These are phyloP conservation scores for Drosophila melanocephala DNA, from an alignment of 2,888 invertebrate genomes.

Conservation along the genomic window DNA sequence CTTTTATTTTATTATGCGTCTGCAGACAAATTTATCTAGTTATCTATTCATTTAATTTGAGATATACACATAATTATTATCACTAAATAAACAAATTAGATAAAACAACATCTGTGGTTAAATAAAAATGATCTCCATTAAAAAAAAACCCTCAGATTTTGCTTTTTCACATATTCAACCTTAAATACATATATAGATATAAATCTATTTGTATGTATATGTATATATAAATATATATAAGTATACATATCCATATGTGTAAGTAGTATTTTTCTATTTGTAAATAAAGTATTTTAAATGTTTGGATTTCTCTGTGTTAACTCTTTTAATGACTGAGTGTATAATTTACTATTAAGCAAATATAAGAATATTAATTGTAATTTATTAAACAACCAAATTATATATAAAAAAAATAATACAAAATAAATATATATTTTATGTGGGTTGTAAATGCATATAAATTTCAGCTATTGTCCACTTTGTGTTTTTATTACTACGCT, in stretches of 20 bases:
- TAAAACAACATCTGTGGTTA: neutral
- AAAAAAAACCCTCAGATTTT: neutral
- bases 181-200: neutral
- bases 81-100: neutral
- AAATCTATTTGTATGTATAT: neutral
- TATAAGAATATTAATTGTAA: neutral
- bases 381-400: neutral
- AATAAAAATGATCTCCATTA: neutral
- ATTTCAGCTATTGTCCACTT: neutral
- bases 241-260: neutral
- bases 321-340: neutral
- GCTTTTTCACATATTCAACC: neutral
- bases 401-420: neutral
- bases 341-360: neutral
- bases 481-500: neutral
- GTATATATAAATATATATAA: neutral
- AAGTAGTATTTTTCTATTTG: neutral
- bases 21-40: slow-evolving; percentile 14
- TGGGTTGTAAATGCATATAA: slow-evolving; percentile 19
- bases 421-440: neutral
- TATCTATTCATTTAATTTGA: neutral
- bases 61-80: neutral
- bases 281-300: neutral
- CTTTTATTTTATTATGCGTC: neutral
- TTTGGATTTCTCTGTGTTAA: neutral